A percentile compares a stretch with the other conserved stretches of the same genome.
Conservation (phyloP, 2,888 invertebrate genomes). For the Diloba caeruleocephala region DNA sequence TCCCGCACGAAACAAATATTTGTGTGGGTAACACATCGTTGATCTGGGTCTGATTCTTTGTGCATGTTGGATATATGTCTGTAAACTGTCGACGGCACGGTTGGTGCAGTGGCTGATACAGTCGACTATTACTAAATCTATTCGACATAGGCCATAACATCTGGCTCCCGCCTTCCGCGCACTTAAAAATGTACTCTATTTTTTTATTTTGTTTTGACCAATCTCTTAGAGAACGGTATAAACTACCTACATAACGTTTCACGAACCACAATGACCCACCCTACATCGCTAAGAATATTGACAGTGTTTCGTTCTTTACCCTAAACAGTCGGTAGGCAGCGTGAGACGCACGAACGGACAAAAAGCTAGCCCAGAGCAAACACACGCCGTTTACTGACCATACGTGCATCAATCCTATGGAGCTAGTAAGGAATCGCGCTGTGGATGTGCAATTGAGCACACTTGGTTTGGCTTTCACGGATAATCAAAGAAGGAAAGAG, state of each 20-base stretch:
- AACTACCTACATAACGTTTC: slow-evolving; percentile 1
- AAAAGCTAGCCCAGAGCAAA: slow-evolving; percentile 71
- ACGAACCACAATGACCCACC: slow-evolving; percentile 6
- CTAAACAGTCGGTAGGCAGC: slow-evolving; percentile 42
- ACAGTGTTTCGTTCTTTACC: slow-evolving; percentile 48
- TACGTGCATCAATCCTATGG: slow-evolving; percentile 67
- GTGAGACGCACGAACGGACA: slow-evolving; percentile 72
- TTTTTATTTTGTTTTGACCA: background rate
- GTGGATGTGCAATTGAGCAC: slow-evolving; percentile 54
- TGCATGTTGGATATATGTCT: too few species aligned
- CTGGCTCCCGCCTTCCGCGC: too few species aligned
- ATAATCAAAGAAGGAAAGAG: too few species aligned
- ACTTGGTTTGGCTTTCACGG: too few species aligned
- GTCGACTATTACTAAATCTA: too few species aligned
- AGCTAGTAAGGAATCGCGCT: slow-evolving; percentile 9
- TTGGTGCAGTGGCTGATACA: too few species aligned
- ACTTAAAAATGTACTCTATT: too few species aligned
- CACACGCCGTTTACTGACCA: slow-evolving; percentile 74
- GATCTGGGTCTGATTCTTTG: too few species aligned
- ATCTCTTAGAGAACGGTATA: background rate
- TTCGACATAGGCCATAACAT: too few species aligned
- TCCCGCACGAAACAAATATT: too few species aligned
- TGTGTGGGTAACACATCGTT: too few species aligned
- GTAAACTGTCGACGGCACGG: too few species aligned
- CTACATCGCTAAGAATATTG: slow-evolving; percentile 41